phyloP scores from a whole-genome alignment of 2,113 vertebrate genomes.

The Mastomys coucha region DNA sequence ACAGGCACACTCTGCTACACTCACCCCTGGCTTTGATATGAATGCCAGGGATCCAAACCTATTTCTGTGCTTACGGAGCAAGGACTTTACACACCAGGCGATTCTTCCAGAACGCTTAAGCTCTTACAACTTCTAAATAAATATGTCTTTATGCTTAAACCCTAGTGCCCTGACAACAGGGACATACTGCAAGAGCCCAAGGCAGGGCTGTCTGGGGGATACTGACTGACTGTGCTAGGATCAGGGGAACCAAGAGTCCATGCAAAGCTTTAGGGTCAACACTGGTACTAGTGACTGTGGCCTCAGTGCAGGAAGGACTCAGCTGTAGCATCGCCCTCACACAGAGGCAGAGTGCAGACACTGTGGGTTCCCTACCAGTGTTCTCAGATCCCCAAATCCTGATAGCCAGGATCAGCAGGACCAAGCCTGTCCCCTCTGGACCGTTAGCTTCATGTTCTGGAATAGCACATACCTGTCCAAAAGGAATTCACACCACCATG shows the following conservation, averaged over 20 bases:
- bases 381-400: background rate
- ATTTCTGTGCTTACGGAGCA: too few species aligned
- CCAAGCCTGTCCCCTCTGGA: background rate
- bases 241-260: background rate
- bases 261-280: background rate
- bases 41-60: too few species aligned
- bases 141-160: background rate
- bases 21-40: background rate
- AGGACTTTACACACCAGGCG: background rate
- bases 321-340: background rate
- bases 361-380: background rate
- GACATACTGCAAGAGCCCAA: background rate
- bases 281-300: too few species aligned
- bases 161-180: fast-evolving
- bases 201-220: background rate
- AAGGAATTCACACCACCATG: background rate
- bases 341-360: background rate
- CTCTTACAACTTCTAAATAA: background rate
- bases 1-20: background rate
- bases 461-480: background rate
- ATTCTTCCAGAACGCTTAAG: too few species aligned
- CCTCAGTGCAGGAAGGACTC: background rate
- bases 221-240: fast-evolving
- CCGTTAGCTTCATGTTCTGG: too few species aligned
- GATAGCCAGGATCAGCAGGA: background rate